These are phyloP conservation scores for Phoxinus phoxinus DNA, from an alignment of 2,113 vertebrate genomes.

Conservation along the genomic window DNA sequence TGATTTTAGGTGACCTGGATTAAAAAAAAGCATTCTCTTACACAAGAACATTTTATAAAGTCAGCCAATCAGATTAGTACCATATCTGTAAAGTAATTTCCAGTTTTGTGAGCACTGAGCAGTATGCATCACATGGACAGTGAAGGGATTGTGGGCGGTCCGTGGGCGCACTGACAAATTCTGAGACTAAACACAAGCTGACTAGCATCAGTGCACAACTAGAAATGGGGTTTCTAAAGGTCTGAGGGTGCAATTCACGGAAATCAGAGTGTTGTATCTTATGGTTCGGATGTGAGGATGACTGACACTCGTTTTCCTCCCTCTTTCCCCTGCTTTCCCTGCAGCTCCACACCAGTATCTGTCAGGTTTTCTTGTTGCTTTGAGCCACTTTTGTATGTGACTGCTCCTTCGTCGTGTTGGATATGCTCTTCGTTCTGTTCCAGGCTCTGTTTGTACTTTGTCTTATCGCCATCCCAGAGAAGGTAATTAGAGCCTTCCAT, in stretches of 20 bases:
- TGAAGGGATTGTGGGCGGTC: neutral
- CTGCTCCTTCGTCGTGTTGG: conserved; percentile 6
- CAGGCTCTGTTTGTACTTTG: conserved; percentile 28
- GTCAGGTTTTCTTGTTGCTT: conserved; percentile 2
- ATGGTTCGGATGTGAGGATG: neutral
- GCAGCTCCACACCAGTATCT: neutral
- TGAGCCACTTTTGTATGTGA: conserved; percentile 11
- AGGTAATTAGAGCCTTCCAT: conserved; percentile 32
- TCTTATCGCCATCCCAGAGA: conserved; percentile 38
- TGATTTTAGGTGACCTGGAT: neutral
- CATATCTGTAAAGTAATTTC: neutral
- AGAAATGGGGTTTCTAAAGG: conserved; percentile 11
- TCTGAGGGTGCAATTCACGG: neutral
- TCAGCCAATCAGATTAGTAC: neutral
- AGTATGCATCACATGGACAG: conserved; percentile 3
- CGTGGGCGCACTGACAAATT: neutral
- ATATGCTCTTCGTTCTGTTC: neutral
- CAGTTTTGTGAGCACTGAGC: neutral
- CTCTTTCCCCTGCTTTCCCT: neutral
- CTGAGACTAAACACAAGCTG: conserved; percentile 25
- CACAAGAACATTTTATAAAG: neutral
- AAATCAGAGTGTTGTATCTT: conserved; percentile 9
- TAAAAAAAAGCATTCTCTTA: neutral
- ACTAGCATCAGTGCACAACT: conserved; percentile 20
- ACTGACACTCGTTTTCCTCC: conserved; percentile 14